Percentiles rank a stretch among this genome's conserved stretches.
Evolutionary conservation across 37 sponge, comb jelly and placozoan species (phyloP).

Genomic region (Spongilla lacustris): DNA sequence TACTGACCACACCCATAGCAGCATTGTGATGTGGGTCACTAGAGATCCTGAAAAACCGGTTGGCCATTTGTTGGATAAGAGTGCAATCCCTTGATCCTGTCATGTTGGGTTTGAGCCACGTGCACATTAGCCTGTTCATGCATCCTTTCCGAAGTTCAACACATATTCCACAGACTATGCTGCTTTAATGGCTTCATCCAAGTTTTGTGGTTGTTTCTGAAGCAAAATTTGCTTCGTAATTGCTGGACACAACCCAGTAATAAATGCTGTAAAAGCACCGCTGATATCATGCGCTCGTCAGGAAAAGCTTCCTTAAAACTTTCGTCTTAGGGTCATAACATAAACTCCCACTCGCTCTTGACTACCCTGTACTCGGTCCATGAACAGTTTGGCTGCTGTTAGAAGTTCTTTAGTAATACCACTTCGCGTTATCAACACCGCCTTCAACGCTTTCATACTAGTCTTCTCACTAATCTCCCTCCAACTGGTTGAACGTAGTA

Average conservation of each 20-base stretch:
- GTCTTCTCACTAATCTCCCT: constrained; percentile 8
- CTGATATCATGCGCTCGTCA: constrained; percentile 16
- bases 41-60: too few species aligned
- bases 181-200: constrained; percentile 22
- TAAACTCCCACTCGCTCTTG: constrained; percentile 29
- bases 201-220: constrained; percentile 5
- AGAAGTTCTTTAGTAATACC: constrained; percentile 29
- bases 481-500: constrained; percentile 13
- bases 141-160: constrained; percentile 5
- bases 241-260: constrained; percentile 18
- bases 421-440: not conserved
- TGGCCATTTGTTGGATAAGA: too few species aligned
- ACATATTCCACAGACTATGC: constrained; percentile 27
- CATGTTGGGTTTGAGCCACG: too few species aligned
- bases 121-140: too few species aligned
- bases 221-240: constrained; percentile 21
- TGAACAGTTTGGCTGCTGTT: constrained; percentile 5
- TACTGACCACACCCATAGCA: not conserved
- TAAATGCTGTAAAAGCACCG: constrained; percentile 34
- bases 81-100: not conserved
- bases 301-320: constrained; percentile 36
- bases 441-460: constrained; percentile 7
- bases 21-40: too few species aligned
- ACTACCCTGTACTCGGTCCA: not conserved
- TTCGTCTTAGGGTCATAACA: constrained; percentile 11